Conservation (phyloP, 2,797 vertebrate genomes). For the Brachyrhaphis roseni region DNA sequence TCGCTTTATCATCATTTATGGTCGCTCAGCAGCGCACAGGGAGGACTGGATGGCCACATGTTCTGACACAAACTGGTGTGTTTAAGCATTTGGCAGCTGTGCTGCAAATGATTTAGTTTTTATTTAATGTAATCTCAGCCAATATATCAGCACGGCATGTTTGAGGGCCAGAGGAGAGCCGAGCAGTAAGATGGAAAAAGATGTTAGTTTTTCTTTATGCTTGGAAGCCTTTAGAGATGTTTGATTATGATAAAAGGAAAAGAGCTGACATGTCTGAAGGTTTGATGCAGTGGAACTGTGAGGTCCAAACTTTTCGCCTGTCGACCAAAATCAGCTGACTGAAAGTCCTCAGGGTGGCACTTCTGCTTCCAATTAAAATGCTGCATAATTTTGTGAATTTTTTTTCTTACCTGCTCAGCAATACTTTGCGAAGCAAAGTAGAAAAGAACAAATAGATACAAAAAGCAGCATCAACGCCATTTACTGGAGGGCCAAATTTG, state of each 20-base stretch:
- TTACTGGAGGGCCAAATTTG: not conserved
- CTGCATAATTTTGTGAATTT: not conserved
- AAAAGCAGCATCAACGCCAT: not conserved
- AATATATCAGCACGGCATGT: constrained; percentile 5
- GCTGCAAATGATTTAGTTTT: constrained; percentile 23
- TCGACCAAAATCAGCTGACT: not conserved
- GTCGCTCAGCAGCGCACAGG: constrained; percentile 20
- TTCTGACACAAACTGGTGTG: constrained; percentile 26
- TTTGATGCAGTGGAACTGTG: not conserved
- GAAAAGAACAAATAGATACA: not conserved
- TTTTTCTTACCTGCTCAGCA: not conserved
- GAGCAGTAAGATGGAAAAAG: not conserved
- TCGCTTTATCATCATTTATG: constrained; percentile 64
- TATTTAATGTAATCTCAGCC: constrained; percentile 26
- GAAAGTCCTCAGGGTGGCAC: not conserved
- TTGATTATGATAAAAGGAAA: not conserved
- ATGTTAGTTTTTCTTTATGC: not conserved
- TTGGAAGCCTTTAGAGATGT: not conserved
- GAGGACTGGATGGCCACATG: constrained; percentile 22
- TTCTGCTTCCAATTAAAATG: not conserved
- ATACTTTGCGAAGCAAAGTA: not conserved
- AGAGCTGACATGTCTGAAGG: not conserved
- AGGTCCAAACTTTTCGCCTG: not conserved
- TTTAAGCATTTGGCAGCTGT: constrained; percentile 31
- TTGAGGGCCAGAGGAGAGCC: not conserved